Percentiles rank a stretch among this genome's conserved stretches.
Conservation (phyloP, 1,140 invertebrate species). For the Laupala kohalensis region DNA sequence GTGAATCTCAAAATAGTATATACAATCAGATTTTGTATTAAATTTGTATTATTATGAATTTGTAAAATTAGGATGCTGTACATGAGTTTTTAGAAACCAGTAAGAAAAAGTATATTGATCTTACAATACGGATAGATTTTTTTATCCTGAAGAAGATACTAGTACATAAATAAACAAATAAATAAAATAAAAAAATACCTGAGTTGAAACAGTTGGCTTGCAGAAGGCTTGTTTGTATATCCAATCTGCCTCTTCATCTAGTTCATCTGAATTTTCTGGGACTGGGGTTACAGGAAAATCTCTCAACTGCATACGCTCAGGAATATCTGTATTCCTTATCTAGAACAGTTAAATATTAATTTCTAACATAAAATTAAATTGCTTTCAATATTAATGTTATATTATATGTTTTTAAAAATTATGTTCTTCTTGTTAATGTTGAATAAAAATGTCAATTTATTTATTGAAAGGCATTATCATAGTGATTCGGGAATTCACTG, state of each 20-base stretch:
- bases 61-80: background rate
- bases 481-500: no score
- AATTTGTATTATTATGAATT: background rate
- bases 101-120: background rate
- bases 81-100: background rate
- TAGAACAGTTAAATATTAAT: conserved; percentile 21
- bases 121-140: background rate
- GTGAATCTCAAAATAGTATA: no score
- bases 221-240: conserved; percentile 91
- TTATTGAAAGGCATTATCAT: no score
- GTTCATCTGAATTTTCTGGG: conserved; percentile 68
- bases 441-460: background rate
- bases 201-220: conserved; percentile 63
- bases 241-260: conserved; percentile 94
- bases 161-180: no score
- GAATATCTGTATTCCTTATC: conserved; percentile 78
- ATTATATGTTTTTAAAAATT: background rate
- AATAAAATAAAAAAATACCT: conserved; percentile 33
- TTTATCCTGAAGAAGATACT: background rate
- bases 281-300: conserved; percentile 68
- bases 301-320: conserved; percentile 84
- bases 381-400: background rate
- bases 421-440: background rate
- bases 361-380: conserved; percentile 12
- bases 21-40: background rate